phyloP scores from a whole-genome alignment of 2,888 invertebrate species.

The Volucella bombylans region DNA sequence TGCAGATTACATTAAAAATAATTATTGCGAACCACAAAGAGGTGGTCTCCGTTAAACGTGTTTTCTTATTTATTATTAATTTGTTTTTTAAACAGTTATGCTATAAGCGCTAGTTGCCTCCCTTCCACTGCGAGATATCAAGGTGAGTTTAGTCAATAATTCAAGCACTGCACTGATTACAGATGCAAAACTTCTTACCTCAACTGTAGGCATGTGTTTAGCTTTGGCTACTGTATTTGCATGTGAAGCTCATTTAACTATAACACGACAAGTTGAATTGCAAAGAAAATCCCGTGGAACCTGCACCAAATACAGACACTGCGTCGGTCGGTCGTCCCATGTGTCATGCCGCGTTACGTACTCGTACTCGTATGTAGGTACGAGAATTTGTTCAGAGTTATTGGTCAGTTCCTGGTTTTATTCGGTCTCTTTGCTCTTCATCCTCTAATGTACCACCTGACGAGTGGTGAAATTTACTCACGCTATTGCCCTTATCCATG shows the following conservation, averaged over 20 bases:
- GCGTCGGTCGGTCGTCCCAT: constrained; percentile 16
- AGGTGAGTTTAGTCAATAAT: no score
- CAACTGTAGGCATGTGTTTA: constrained; percentile 32
- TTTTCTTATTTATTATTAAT: no score
- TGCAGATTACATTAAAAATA: no score
- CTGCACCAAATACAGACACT: constrained; percentile 28
- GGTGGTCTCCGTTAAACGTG: no score
- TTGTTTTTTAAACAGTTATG: no score
- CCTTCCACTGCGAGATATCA: no score
- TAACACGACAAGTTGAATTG: constrained; percentile 47
- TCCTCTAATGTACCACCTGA: neutral
- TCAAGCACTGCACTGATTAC: no score
- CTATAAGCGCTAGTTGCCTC: no score
- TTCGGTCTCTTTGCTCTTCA: neutral
- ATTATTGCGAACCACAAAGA: no score
- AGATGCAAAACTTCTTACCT: neutral
- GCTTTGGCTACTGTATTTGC: neutral
- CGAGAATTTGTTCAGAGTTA: neutral
- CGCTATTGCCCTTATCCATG: constrained; percentile 54
- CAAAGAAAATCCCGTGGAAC: constrained; percentile 38
- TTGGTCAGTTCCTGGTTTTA: constrained; percentile 54
- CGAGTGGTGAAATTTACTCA: constrained; percentile 7
- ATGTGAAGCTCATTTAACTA: constrained; percentile 42
- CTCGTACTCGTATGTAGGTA: neutral
- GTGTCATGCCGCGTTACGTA: constrained; percentile 58